A percentile compares a stretch with the other conserved stretches of the same genome.
These are phyloP conservation scores for Loriculus beryllinus DNA, from an alignment of 2,797 vertebrate species.

Conservation along the genomic window DNA sequence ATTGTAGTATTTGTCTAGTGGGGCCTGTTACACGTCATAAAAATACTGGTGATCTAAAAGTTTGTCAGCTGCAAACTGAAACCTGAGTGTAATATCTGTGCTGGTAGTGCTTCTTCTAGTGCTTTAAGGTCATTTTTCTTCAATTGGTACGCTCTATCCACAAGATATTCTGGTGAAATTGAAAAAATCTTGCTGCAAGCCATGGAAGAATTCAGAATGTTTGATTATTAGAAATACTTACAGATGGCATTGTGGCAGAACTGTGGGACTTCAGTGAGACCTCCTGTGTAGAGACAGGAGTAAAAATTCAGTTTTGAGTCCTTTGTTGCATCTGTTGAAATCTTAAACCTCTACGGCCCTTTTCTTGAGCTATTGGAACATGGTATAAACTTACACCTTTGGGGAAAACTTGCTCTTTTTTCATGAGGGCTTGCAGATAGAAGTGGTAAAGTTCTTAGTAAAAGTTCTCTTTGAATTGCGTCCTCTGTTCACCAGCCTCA, in stretches of 20 bases:
- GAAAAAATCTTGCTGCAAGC: not conserved
- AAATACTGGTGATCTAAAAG: not conserved
- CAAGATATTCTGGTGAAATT: not conserved
- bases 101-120: not conserved
- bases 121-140: not conserved
- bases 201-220: not conserved
- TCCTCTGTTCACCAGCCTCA: not conserved
- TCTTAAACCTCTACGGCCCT: not conserved
- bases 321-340: conserved; percentile 14
- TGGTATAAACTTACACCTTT: not conserved
- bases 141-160: not conserved
- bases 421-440: not conserved
- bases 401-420: not conserved
- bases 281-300: not conserved
- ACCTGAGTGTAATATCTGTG: not conserved
- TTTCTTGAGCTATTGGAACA: not conserved
- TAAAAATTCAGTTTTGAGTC: not conserved
- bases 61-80: not conserved
- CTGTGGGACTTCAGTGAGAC: not conserved
- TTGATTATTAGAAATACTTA: not conserved
- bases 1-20: not conserved
- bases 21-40: not conserved
- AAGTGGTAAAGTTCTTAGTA: not conserved
- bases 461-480: not conserved
- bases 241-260: not conserved